Conservation (phyloP, 1,140 invertebrate species). For the Copidosoma floridanum region DNA sequence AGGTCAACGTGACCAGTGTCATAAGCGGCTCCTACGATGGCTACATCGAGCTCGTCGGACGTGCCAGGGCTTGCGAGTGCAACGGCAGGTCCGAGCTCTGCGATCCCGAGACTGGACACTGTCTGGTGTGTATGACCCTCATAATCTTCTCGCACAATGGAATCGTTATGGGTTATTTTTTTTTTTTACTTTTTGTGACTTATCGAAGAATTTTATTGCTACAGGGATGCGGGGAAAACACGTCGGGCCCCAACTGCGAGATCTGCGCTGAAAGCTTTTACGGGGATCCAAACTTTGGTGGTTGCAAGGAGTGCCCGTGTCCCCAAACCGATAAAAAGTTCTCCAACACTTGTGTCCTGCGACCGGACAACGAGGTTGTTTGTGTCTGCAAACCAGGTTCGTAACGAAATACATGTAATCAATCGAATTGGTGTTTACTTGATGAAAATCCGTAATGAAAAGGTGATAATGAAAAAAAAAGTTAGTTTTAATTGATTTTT, state of each 20-base stretch:
- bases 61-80: constrained; percentile 78
- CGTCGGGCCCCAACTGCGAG: constrained; percentile 74
- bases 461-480: neutral
- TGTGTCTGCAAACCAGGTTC: constrained; percentile 71
- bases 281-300: constrained; percentile 67
- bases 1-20: constrained; percentile 49
- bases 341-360: constrained; percentile 68
- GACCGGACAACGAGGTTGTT: constrained; percentile 57
- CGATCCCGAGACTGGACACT: constrained; percentile 82
- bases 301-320: constrained; percentile 86
- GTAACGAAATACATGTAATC: neutral
- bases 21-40: constrained; percentile 55
- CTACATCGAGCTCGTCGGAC: constrained; percentile 75
- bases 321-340: constrained; percentile 71
- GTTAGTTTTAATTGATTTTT: too few relatives aligned
- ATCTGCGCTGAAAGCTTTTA: constrained; percentile 81
- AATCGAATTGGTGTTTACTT: too few relatives aligned
- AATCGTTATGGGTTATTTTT: neutral
- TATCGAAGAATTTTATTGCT: too few relatives aligned
- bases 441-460: too few relatives aligned
- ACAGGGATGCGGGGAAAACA: constrained; percentile 82
- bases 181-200: too few relatives aligned
- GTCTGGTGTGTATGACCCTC: constrained; percentile 63
- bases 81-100: constrained; percentile 77
- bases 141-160: neutral